Conservation (phyloP, 2,797 vertebrate genomes). For the Acropternis orthonyx region DNA sequence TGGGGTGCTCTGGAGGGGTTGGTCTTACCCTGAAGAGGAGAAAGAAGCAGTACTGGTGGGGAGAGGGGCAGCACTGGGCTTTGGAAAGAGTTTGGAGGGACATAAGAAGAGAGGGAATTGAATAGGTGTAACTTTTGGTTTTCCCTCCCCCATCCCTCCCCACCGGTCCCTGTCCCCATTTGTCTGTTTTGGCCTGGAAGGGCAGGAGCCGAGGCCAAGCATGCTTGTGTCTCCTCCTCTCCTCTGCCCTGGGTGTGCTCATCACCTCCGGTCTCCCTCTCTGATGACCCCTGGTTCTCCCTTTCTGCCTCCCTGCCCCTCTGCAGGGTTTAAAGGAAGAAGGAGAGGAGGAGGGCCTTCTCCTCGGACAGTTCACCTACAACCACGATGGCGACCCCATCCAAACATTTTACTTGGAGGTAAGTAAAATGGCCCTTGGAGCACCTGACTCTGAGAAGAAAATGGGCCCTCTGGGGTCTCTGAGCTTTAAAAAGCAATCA, state of each 20-base stretch:
- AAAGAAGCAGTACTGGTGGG: background rate
- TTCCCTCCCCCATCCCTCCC: background rate
- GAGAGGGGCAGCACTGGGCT: fast-evolving
- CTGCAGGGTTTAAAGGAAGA: conserved; percentile 86
- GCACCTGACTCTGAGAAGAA: fast-evolving
- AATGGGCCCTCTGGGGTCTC: background rate
- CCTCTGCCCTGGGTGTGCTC: background rate
- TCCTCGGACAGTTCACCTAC: conserved; percentile 87
- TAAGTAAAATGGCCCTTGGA: conserved; percentile 18
- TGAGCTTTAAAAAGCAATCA: background rate
- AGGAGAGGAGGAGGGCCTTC: conserved; percentile 79
- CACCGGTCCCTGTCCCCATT: background rate
- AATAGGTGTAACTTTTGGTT: background rate
- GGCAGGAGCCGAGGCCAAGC: background rate
- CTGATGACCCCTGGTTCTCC: background rate
- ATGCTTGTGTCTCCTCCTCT: background rate
- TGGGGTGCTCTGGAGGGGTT: background rate
- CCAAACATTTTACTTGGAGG: conserved; percentile 87
- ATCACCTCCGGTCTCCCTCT: background rate
- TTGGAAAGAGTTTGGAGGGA: background rate
- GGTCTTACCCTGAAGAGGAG: background rate
- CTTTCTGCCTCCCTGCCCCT: background rate
- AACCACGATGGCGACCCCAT: conserved; percentile 83
- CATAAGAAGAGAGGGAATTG: background rate
- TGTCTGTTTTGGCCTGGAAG: background rate